Evolutionary conservation across 2,797 vertebrate species (phyloP), one percentile per base, ranked within the genome.

Genomic region (Distichodus sexfasciatus): DNA sequence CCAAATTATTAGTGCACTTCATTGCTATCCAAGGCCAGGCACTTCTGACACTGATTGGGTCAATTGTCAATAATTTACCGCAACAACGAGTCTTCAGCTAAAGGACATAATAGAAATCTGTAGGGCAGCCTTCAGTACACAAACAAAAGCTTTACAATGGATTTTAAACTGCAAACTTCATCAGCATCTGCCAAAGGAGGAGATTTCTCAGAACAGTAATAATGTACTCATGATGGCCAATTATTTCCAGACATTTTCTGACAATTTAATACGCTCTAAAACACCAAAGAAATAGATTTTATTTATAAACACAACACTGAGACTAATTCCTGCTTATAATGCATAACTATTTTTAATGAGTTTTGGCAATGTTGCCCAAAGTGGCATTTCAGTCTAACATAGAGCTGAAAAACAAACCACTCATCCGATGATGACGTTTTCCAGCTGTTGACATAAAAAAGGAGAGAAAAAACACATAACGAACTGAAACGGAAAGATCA

Each of bases 361-460:
- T n/a, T 31, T 17, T 29, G 59, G 35, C 24, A 47, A 72, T 10
- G 31, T 23, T 26, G 66, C 51, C 28, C 21, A 9, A 15, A 21
- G 46, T 77, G 70, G 76, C 69, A 69, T 50, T 67, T 48, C 44
- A 17, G 38, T 51, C 65, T 41, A 67, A 55, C 66, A 64, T 59
- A 59, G 40, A 70, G 62, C 50, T 70, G 43, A 55, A 74, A 70
- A 74, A 43, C 29, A 54, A 47, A 38, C 11, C 60, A 59, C 43
- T 36, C 33, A 40, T 63, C 17, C 0, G 43, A 28, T 21, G 26
- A 10, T 7, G 1, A 4, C 54, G 50, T 59, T 31, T 75, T 77
- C 77, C 35, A 76, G 60, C 74, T 80, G n/a, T 19, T 87, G 87
- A 87, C 87, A 88, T 90, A n/a, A 12, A 15, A 48, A 28, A 23